A percentile compares a stretch with the other conserved stretches of the same genome.
Evolutionary conservation across 2,888 invertebrate genomes (phyloP).

Genomic region (Chrysolina oricalcia): DNA sequence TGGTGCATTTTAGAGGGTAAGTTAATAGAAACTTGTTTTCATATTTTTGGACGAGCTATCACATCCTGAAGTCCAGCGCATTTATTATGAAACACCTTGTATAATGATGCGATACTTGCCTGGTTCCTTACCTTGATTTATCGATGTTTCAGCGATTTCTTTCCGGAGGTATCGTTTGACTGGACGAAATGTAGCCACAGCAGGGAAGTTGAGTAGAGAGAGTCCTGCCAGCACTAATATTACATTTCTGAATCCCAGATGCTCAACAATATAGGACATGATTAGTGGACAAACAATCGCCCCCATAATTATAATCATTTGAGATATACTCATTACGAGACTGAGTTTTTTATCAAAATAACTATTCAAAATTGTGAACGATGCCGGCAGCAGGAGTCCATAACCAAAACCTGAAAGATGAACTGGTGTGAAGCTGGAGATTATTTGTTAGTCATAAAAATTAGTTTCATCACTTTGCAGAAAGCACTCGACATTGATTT

Average conservation of each 20-base stretch:
- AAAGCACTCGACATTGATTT: too few relatives aligned
- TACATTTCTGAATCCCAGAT: constrained; percentile 7
- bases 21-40: too few relatives aligned
- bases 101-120: too few relatives aligned
- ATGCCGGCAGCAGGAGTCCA: constrained; percentile 2
- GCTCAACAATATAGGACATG: background rate
- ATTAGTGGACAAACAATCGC: constrained; percentile 1
- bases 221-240: background rate
- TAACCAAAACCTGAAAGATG: constrained; percentile 17
- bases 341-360: constrained; percentile 19
- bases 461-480: too few relatives aligned
- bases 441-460: too few relatives aligned
- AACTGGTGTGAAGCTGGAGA: too few relatives aligned
- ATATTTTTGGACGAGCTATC: too few relatives aligned
- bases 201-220: constrained; percentile 5
- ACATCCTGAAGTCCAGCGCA: too few relatives aligned
- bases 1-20: too few relatives aligned
- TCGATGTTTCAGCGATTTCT: too few relatives aligned
- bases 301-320: background rate
- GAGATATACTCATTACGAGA: constrained; percentile 15
- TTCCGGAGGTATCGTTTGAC: constrained; percentile 14
- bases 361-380: background rate
- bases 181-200: constrained; percentile 21
- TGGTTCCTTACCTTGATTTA: too few relatives aligned
- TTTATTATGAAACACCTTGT: too few relatives aligned